Evolutionary conservation across 2,888 invertebrate genomes (phyloP).

Genomic region (Tholera decimalis): DNA sequence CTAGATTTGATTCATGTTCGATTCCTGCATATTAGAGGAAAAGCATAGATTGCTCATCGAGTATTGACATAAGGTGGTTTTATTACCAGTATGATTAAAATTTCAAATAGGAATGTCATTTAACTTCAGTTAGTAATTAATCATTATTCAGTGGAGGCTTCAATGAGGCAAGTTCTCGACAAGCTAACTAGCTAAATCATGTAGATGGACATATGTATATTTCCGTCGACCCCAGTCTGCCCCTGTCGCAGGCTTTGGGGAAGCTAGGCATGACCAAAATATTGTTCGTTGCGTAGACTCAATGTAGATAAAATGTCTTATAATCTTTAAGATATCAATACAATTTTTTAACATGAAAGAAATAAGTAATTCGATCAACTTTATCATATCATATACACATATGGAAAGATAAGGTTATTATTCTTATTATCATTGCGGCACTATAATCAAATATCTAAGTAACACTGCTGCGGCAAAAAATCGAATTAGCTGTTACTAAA

Average conservation of each 20-base stretch:
- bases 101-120: neutral
- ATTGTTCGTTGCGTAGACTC: neutral
- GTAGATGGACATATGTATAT: neutral
- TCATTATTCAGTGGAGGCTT: neutral
- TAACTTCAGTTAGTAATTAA: neutral
- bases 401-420: neutral
- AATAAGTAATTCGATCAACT: constrained; percentile 10
- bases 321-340: constrained; percentile 11
- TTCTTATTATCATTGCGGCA: constrained; percentile 14
- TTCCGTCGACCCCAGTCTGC: neutral
- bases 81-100: neutral
- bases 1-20: constrained; percentile 17
- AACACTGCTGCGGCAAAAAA: constrained; percentile 36
- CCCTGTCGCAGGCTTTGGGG: neutral
- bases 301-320: constrained; percentile 1
- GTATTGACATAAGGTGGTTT: constrained; percentile 13
- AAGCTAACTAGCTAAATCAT: neutral
- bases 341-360: constrained; percentile 6
- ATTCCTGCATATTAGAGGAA: neutral
- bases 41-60: constrained; percentile 6
- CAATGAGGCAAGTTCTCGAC: neutral
- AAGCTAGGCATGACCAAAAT: neutral
- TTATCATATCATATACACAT: neutral
- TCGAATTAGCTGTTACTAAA: constrained; percentile 63
- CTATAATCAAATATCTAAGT: constrained; percentile 24